Base-by-base conservation (phyloP, 1,140 invertebrate genomes). In the Ostrea denselamellosa region DNA sequence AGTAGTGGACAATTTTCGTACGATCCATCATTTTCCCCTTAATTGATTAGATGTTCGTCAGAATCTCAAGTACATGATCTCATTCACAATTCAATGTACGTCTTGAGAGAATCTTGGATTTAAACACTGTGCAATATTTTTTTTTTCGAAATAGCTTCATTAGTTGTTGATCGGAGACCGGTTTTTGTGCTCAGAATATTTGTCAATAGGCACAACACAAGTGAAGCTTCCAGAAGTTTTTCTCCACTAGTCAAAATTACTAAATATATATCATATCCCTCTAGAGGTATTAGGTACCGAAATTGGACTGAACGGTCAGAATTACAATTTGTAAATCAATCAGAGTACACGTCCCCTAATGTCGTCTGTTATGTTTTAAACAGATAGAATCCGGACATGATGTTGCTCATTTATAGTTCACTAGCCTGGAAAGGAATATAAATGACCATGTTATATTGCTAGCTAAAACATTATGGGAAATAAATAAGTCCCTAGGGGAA, bases 281-380 rank as follows among this genome's bases (percentile, higher is more conserved):
- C 8, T 28, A 25, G 25, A 77, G 14, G 68, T 14, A 77, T 77
- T 8, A 25, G 28, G 9, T 34, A 14, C 28, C 34, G 12, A 12
- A 77, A 77, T 28, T 25, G 28, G 22, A 17, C 9, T 28, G 68
- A n/a, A 44, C 28, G 68, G 28, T 9, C 28, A 25, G 68, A 77
- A 77, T 77, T 10, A 14, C 68, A 77, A 77, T 77, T 77, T 77
- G 68, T 34, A 25, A 77, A 77, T 34, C 12, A 34, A 77, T 77
- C 68, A 77, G 8, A 14, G 22, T 12, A 14, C 28, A 34, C 28
- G 68, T 77, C 68, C 68, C 68, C 25, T 34, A 77, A 77, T 77
- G 25, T 25, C 9, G 0, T 77, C 3, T 34, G 68, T 77, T 25
- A 34, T 77, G 28, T 77, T 77, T 62, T 28, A 77, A 77, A 77